Evolutionary conservation across 1,140 invertebrate genomes (phyloP).

Genomic region (Hyphantria cunea): DNA sequence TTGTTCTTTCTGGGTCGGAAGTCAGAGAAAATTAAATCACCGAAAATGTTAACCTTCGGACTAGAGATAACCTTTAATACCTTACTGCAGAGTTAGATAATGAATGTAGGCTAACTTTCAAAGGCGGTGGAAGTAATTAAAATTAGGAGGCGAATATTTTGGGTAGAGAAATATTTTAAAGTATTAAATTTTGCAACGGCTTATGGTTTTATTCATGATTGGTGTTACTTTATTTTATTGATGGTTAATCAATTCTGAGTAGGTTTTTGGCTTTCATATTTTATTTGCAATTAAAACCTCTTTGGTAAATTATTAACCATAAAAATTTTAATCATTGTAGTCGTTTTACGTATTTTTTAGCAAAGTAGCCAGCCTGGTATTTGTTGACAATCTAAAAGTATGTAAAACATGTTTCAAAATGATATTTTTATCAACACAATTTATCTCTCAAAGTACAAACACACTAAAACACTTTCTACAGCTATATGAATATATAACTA

Average conservation of each 20-base stretch:
- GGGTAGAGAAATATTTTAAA: neutral
- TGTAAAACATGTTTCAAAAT: too few species aligned
- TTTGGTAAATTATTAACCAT: too few species aligned
- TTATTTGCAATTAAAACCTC: neutral
- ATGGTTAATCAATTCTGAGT: neutral
- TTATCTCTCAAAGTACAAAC: too few species aligned
- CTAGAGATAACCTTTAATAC: constrained; percentile 5
- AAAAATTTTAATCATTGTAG: too few species aligned
- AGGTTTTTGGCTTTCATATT: neutral
- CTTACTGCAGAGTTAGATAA: neutral
- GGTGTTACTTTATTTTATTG: neutral
- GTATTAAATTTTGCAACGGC: neutral
- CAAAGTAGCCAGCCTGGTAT: too few species aligned
- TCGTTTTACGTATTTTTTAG: too few species aligned
- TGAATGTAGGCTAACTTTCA: neutral
- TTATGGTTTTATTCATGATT: neutral
- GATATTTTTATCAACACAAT: too few species aligned
- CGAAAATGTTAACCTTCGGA: constrained; percentile 6
- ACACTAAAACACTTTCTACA: too few species aligned
- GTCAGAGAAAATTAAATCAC: too few species aligned
- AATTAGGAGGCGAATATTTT: neutral
- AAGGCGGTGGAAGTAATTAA: constrained; percentile 6
- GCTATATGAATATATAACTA: too few species aligned
- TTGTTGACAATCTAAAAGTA: too few species aligned
- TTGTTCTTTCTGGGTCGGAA: too few species aligned